Percentiles rank a stretch among this genome's conserved stretches.
Evolutionary conservation across 2,113 vertebrate species (phyloP).

Genomic region (Cricetomys ansorgei): DNA sequence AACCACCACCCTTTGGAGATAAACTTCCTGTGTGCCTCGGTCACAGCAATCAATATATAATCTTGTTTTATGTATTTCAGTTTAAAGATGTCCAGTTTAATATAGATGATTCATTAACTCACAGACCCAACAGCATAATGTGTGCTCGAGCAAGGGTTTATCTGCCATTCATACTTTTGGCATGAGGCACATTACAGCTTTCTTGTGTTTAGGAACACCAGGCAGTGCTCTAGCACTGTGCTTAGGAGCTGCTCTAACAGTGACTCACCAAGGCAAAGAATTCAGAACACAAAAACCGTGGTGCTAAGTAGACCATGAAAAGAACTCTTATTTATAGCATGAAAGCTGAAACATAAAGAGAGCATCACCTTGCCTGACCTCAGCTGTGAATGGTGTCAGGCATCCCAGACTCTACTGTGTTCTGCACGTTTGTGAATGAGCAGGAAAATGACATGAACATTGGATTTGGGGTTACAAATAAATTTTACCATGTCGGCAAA

Average conservation of each 20-base stretch:
- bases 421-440: neutral
- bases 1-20: neutral
- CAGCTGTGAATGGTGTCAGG: neutral
- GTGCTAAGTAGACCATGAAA: neutral
- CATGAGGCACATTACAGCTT: neutral
- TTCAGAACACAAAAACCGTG: neutral
- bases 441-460: neutral
- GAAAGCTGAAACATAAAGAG: neutral
- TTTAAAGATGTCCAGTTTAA: neutral
- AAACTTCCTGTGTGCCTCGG: neutral
- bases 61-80: neutral
- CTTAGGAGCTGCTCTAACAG: neutral
- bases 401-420: neutral
- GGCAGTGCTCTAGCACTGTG: neutral
- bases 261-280: neutral
- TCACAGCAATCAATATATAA: neutral
- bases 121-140: neutral
- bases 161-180: neutral
- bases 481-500: neutral
- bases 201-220: neutral
- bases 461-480: neutral
- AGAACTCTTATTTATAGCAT: neutral
- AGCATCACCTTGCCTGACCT: neutral
- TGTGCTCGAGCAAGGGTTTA: neutral
- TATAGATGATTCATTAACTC: neutral